Percentiles rank a stretch among this genome's conserved stretches.
Conservation (phyloP, 2,888 invertebrate genomes). For the Cremastinae sp. region DNA sequence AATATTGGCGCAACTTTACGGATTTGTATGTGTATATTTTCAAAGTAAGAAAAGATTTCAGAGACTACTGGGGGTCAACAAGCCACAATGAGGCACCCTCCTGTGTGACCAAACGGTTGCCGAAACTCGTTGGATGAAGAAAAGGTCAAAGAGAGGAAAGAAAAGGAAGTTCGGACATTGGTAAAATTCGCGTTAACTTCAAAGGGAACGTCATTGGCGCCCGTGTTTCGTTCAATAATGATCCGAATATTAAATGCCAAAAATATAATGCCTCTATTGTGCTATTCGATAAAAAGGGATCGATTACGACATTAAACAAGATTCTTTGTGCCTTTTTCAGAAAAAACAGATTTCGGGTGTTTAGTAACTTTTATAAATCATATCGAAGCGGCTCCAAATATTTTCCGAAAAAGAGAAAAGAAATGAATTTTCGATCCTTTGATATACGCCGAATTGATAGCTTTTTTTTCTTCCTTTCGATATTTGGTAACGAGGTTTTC, state of each 20-base stretch:
- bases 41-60: slow-evolving; percentile 3
- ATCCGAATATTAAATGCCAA: slow-evolving; percentile 3
- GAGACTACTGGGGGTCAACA: neutral
- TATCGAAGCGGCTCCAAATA: neutral
- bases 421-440: slow-evolving; percentile 6
- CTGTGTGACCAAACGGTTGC: slow-evolving; percentile 56
- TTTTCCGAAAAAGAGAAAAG: neutral
- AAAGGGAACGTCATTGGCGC: slow-evolving; percentile 35
- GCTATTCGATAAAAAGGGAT: neutral
- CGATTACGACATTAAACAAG: slow-evolving; percentile 38
- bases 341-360: slow-evolving; percentile 13
- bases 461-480: neutral
- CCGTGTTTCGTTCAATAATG: neutral
- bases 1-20: slow-evolving; percentile 15
- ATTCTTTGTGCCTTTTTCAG: slow-evolving; percentile 27
- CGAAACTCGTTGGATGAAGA: slow-evolving; percentile 20
- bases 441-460: slow-evolving; percentile 37
- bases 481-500: no score
- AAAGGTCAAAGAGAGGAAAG: slow-evolving; percentile 20
- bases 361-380: slow-evolving; percentile 23
- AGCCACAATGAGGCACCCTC: slow-evolving; percentile 59
- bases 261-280: slow-evolving; percentile 17
- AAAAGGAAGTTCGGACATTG: slow-evolving; percentile 19
- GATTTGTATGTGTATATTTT: slow-evolving; percentile 1
- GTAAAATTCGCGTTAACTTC: slow-evolving; percentile 49